Percentiles rank a stretch among this genome's conserved stretches.
Evolutionary conservation across 1,140 invertebrate species (phyloP).

Genomic region (Drosophila baimaii): DNA sequence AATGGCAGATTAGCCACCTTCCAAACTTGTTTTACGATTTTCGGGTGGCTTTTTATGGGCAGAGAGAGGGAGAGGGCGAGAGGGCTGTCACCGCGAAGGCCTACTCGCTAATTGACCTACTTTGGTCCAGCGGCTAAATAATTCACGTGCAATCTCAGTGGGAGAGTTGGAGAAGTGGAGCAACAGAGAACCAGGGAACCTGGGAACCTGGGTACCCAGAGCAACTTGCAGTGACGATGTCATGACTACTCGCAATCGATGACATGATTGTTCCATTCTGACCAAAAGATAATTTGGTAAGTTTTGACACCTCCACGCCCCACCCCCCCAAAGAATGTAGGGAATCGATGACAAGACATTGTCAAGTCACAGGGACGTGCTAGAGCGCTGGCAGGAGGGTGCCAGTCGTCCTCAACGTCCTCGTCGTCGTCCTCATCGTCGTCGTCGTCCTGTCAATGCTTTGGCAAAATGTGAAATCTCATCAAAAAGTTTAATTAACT

Average conservation of each 20-base stretch:
- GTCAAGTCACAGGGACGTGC: conserved; percentile 30
- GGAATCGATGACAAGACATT: conserved; percentile 52
- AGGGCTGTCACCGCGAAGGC: conserved; percentile 7
- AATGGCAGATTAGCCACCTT: conserved; percentile 76
- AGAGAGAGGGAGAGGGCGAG: not conserved
- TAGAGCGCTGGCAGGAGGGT: not conserved
- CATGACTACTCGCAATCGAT: conserved; percentile 16
- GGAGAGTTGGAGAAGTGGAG: no score
- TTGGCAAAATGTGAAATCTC: conserved; percentile 74
- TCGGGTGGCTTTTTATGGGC: conserved; percentile 7
- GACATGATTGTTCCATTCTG: conserved; percentile 39
- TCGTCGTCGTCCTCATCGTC: no score
- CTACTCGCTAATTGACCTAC: conserved; percentile 65
- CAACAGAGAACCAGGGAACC: no score
- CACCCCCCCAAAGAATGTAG: no score
- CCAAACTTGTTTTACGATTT: conserved; percentile 47
- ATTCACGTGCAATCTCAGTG: conserved; percentile 37
- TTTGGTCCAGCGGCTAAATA: conserved; percentile 47
- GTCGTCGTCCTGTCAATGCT: conserved; percentile 55
- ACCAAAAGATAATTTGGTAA: conserved; percentile 61
- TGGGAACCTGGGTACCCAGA: no score
- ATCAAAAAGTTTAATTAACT: conserved; percentile 83
- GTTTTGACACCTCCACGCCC: no score
- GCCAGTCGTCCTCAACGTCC: no score
- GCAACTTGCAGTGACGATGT: no score